These are phyloP conservation scores for Dermatemys mawii DNA, from an alignment of 2,113 vertebrate species.

Conservation along the genomic window DNA sequence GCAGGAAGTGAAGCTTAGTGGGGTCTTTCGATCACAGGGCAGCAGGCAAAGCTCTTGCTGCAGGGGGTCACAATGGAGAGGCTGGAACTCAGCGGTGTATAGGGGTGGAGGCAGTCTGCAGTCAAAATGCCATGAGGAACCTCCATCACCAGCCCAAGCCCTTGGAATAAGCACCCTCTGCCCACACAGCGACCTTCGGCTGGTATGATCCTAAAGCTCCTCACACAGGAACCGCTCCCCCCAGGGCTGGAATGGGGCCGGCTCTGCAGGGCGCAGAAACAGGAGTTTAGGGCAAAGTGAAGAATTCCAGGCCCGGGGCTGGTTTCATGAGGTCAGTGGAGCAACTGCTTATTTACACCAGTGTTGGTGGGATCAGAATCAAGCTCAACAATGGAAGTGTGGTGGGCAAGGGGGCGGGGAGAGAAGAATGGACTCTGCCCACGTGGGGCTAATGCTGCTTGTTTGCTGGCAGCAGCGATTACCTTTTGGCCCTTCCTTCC, in stretches of 20 bases:
- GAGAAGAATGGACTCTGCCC: neutral
- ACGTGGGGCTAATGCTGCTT: neutral
- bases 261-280: neutral
- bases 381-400: neutral
- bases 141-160: neutral
- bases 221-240: neutral
- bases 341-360: neutral
- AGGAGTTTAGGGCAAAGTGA: neutral
- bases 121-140: neutral
- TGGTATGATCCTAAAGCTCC: too few relatives aligned
- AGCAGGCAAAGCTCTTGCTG: neutral
- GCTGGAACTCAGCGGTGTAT: neutral
- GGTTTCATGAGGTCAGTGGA: too few relatives aligned
- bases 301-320: neutral
- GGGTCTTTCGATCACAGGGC: neutral
- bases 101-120: neutral
- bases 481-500: constrained; percentile 1
- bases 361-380: neutral
- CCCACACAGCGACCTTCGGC: too few relatives aligned
- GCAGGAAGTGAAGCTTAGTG: rapidly evolving
- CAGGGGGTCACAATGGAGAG: rapidly evolving
- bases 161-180: neutral
- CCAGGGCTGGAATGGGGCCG: neutral
- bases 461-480: neutral
- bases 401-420: neutral